Conservation (phyloP, 2,888 invertebrate species). For the Pyrrhosoma nymphula region DNA sequence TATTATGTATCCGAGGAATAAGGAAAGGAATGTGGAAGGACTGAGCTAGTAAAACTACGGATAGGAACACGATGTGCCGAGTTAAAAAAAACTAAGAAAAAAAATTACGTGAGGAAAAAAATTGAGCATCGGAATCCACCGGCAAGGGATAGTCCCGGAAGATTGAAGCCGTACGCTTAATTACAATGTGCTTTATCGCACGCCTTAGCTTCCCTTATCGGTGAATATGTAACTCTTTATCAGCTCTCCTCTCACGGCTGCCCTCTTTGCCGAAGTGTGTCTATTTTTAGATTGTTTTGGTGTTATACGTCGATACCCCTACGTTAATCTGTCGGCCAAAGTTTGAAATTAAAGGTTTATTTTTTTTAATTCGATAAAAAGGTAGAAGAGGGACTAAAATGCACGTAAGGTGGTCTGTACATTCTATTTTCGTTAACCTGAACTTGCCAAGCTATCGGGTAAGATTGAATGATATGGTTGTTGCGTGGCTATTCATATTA, state of each 20-base stretch:
- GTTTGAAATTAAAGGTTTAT: neutral
- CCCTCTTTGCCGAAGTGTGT: neutral
- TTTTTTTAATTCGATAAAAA: neutral
- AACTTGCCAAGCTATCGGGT: neutral
- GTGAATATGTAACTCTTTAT: slow-evolving; percentile 2
- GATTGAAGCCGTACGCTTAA: neutral
- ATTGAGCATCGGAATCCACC: neutral
- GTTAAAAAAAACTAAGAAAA: too few relatives aligned
- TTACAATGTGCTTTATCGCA: slow-evolving; percentile 6
- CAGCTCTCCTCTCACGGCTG: neutral
- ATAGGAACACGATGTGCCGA: too few relatives aligned
- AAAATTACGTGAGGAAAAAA: too few relatives aligned
- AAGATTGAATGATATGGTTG: neutral
- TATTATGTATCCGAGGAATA: too few relatives aligned
- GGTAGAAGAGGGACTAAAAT: neutral
- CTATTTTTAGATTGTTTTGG: neutral
- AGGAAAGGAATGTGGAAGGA: too few relatives aligned
- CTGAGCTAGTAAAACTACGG: too few relatives aligned
- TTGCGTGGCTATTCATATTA: neutral
- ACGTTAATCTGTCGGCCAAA: neutral
- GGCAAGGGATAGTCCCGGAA: neutral
- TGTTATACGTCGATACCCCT: neutral
- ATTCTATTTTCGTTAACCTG: neutral
- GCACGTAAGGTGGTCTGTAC: neutral
- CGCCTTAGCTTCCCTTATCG: neutral